These are phyloP conservation scores for Glaucopsyche alexis DNA, from an alignment of 2,888 invertebrate species.

Conservation along the genomic window DNA sequence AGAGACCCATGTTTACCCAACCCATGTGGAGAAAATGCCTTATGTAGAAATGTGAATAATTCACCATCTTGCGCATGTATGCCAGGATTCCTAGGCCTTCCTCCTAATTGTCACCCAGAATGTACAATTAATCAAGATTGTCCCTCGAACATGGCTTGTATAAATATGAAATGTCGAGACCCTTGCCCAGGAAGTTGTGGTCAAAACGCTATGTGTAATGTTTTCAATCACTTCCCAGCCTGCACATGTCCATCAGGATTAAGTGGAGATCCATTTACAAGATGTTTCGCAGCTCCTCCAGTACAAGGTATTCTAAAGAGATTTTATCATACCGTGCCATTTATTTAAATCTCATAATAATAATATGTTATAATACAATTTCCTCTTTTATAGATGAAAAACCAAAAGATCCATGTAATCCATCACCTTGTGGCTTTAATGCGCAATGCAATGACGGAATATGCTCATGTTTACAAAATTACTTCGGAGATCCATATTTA, in stretches of 20 bases:
- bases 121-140: conserved; percentile 87
- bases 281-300: conserved; percentile 78
- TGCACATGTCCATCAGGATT: conserved; percentile 85
- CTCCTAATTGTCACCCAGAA: conserved; percentile 87
- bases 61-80: conserved; percentile 84
- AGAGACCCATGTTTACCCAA: conserved; percentile 84
- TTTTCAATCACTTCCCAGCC: conserved; percentile 84
- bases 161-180: conserved; percentile 86
- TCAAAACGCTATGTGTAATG: conserved; percentile 80
- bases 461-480: conserved; percentile 86
- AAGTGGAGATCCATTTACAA: conserved; percentile 88
- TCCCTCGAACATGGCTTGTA: conserved; percentile 84
- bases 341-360: neutral
- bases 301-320: conserved; percentile 50
- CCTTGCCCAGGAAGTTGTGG: conserved; percentile 88
- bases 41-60: conserved; percentile 81
- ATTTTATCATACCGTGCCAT: neutral
- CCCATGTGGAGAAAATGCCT: conserved; percentile 84
- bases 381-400: conserved; percentile 56
- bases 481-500: conserved; percentile 86
- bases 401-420: conserved; percentile 83
- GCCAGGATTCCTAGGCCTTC: conserved; percentile 82
- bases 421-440: conserved; percentile 85
- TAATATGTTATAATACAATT: neutral
- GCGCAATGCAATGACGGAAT: conserved; percentile 82